Evolutionary conservation across 2,797 vertebrate genomes (phyloP).

Genomic region (Tachyglossus aculeatus): DNA sequence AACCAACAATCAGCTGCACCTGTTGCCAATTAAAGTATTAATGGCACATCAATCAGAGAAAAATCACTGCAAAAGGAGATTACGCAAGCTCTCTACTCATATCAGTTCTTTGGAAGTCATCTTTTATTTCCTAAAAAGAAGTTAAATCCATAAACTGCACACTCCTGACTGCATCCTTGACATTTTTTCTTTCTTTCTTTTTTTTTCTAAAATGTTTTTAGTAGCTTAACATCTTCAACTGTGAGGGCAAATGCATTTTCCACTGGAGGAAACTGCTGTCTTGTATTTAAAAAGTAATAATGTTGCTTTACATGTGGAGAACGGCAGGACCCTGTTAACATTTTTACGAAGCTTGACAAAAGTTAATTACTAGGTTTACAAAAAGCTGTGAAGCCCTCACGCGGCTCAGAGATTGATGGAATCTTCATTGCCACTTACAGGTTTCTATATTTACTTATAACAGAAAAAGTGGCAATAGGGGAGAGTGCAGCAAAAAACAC

Average conservation of each 20-base stretch:
- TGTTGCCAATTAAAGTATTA: slow-evolving; percentile 88
- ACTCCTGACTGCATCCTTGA: slow-evolving; percentile 38
- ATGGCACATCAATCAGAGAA: slow-evolving; percentile 83
- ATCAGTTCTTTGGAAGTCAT: slow-evolving; percentile 75
- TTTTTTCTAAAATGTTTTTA: slow-evolving; percentile 27
- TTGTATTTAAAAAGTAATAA: slow-evolving; percentile 65
- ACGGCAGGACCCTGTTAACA: slow-evolving; percentile 63
- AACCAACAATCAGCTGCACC: slow-evolving; percentile 83
- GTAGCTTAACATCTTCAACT: slow-evolving; percentile 45
- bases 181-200: too few species aligned
- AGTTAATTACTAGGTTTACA: slow-evolving; percentile 70
- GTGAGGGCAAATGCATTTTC: slow-evolving; percentile 39
- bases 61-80: slow-evolving; percentile 77
- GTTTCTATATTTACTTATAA: slow-evolving; percentile 37
- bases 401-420: slow-evolving; percentile 46
- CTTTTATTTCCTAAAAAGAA: slow-evolving; percentile 74
- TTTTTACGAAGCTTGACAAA: slow-evolving; percentile 69
- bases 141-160: slow-evolving; percentile 71
- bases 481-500: slow-evolving; percentile 19
- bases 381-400: slow-evolving; percentile 35
- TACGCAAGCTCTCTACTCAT: slow-evolving; percentile 70
- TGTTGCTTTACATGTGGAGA: slow-evolving; percentile 52
- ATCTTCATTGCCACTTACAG: slow-evolving; percentile 19
- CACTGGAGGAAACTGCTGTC: slow-evolving; percentile 17
- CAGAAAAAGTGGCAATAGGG: slow-evolving; percentile 1